A percentile compares a stretch with the other conserved stretches of the same genome.
These are phyloP conservation scores for Odontamblyopus lacepedii DNA, from an alignment of 2,797 vertebrate genomes.

Conservation along the genomic window DNA sequence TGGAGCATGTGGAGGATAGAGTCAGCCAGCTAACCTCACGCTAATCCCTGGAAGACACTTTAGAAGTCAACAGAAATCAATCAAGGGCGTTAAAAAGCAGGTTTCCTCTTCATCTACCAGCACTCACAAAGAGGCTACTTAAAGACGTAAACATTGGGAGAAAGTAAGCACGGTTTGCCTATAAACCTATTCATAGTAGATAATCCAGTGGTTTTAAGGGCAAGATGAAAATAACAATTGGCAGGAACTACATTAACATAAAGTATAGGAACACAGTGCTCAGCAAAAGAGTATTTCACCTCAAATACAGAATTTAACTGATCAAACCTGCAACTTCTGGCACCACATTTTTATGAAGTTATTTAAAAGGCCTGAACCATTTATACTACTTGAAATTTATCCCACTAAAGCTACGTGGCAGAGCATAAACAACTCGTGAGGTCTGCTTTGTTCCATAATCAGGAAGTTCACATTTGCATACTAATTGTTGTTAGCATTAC, in stretches of 20 bases:
- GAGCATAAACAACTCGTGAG: too few relatives aligned
- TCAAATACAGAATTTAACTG: background rate
- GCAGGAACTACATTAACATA: background rate
- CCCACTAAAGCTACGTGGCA: too few relatives aligned
- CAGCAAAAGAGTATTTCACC: too few relatives aligned
- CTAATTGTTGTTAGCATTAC: too few relatives aligned
- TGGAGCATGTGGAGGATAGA: constrained; percentile 23
- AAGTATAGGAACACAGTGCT: too few relatives aligned
- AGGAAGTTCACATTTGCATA: too few relatives aligned
- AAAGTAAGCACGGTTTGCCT: constrained; percentile 34
- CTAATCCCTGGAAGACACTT: constrained; percentile 27
- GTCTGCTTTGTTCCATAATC: too few relatives aligned
- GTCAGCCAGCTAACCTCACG: constrained; percentile 11
- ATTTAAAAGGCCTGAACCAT: background rate
- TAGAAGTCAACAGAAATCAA: constrained; percentile 35
- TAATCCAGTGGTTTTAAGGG: background rate
- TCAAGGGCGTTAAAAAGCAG: constrained; percentile 40
- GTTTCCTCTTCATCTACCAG: constrained; percentile 23
- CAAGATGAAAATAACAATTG: background rate
- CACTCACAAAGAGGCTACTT: constrained; percentile 46
- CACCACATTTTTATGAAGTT: background rate
- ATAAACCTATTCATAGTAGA: background rate
- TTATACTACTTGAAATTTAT: too few relatives aligned
- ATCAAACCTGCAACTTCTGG: background rate
- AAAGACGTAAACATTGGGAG: constrained; percentile 45